Base-by-base conservation (phyloP, 2,888 invertebrate genomes). In the Eudemis profundana region DNA sequence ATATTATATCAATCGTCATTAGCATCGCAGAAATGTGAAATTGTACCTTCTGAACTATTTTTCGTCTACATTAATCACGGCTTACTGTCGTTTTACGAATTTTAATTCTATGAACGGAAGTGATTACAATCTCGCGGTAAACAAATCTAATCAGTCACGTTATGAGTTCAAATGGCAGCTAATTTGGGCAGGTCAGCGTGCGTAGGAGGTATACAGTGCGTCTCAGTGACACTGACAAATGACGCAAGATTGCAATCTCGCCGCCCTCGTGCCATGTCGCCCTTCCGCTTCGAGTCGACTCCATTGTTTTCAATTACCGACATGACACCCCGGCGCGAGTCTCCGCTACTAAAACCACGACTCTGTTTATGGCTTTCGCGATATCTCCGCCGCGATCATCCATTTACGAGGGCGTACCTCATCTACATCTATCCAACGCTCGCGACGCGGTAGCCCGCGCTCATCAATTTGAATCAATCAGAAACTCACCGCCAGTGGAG, bases 181-280 rank as follows among this genome's bases (percentile, higher is more conserved):
- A 87, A 90, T 89, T 90, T 87, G 80, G 85, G 81, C 81, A 85
- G 88, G 87, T 87, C 87, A 87, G 78, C 77, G 77, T 75, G 72
- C 79, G 88, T 86, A 86, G 88, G 87, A 65, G 60, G 65, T 47
- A 65, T 82, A 75, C 76, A 79, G 78, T 77, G 79, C 83, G 81
- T 79, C 84, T 80, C 78, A 76, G 71, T 94, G 95, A 95, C 95
- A 95, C 93, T 95, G 95, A 95, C 95, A 95, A 95, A 95, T 95
- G 95, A 94, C 91, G 87, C 90, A 88, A 94, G 95, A 95, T 95
- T 94, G 93, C 93, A 94, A 95, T 95, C 95, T 94, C 91, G 93
- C 88, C 91, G 92, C 93, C 90, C 89, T 89, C 87, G 85, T 81
- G 63, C 61, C 50, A 73, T 75, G 74, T 79, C 84, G 80, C 87